These are phyloP conservation scores for Melinaea marsaeus DNA, from an alignment of 2,888 invertebrate species.

Conservation along the genomic window DNA sequence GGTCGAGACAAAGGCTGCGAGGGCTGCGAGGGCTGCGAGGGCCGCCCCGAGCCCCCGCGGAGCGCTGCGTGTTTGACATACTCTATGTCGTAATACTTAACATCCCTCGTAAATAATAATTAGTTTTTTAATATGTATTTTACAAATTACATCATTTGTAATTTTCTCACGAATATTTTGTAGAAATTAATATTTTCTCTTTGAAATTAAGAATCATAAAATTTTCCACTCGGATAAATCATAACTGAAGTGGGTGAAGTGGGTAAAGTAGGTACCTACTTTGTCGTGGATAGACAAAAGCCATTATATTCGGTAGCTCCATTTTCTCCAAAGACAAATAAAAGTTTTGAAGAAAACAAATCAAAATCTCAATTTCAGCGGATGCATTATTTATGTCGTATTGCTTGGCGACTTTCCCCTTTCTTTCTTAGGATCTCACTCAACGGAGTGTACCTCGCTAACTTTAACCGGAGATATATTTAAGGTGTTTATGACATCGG, in stretches of 20 bases:
- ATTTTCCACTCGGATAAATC: constrained; percentile 52
- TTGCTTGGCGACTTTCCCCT: constrained; percentile 70
- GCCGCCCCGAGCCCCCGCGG: constrained; percentile 45
- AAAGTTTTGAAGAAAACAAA: constrained; percentile 76
- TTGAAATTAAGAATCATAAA: constrained; percentile 32
- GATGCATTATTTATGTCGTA: constrained; percentile 77
- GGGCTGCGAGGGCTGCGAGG: constrained; percentile 32
- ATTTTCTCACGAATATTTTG: neutral
- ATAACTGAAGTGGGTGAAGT: constrained; percentile 28
- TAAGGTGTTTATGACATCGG: constrained; percentile 3
- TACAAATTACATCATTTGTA: constrained; percentile 19
- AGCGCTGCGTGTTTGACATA: constrained; percentile 26
- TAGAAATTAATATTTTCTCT: constrained; percentile 25
- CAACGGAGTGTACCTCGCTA: constrained; percentile 53
- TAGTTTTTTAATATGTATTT: no score
- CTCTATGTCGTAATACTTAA: no score
- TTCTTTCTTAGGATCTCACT: constrained; percentile 65
- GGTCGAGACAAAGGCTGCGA: constrained; percentile 68
- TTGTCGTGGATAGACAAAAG: constrained; percentile 44
- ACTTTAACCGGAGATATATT: constrained; percentile 55
- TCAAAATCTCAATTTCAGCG: constrained; percentile 74
- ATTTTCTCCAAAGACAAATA: constrained; percentile 63
- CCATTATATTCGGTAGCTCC: constrained; percentile 50
- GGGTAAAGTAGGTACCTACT: constrained; percentile 28
- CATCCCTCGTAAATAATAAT: no score